Base-by-base conservation (phyloP, 2,888 invertebrate genomes). In the Drosophila ustulata region DNA sequence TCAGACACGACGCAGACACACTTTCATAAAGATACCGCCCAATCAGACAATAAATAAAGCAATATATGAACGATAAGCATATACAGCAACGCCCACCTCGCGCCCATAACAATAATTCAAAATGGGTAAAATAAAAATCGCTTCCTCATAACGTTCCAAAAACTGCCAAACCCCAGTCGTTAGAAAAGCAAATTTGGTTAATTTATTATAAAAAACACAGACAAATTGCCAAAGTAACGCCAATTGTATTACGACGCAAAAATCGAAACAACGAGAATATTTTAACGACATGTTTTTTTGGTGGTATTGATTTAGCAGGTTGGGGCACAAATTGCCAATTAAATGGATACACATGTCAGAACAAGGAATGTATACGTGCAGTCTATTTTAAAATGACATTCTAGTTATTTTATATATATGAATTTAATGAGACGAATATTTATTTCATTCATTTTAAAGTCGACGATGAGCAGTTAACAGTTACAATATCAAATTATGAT, bases 11-110 rank as follows among this genome's bases (percentile, higher is more conserved):
- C 43, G 43, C 43, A 52, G 52, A 58, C 47, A n/a, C 51, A 51
- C 8, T 47, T 30, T 46, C 39, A 63, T 46, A 59, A 51, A 73
- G 37, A 64, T 58, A 55, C 61, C 52, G 23, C 34, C 71, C 72
- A 83, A 75, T 80, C 84, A 72, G 75, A 71, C 84, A 87, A 87
- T 87, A 87, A 84, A 81, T 84, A 87, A 65, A 34, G 76, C 68
- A 78, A 83, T 83, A 66, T 69, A 82, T 80, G 71, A 70, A 65
- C 79, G 85, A 84, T 83, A 81, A 87, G 85, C 74, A 67, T 71
- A 81, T 74, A 67, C 49, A 69, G 62, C 37, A 65, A 52, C 65
- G 50, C 58, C 63, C 51, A 18, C 63, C 55, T 46, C n/a, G 11
- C 62, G 50, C 39, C 59, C 56, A 81, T 74, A 81, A 78, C 71